phyloP scores from a whole-genome alignment of 2,113 vertebrate species.

The Myanophis thanlyinensis region DNA sequence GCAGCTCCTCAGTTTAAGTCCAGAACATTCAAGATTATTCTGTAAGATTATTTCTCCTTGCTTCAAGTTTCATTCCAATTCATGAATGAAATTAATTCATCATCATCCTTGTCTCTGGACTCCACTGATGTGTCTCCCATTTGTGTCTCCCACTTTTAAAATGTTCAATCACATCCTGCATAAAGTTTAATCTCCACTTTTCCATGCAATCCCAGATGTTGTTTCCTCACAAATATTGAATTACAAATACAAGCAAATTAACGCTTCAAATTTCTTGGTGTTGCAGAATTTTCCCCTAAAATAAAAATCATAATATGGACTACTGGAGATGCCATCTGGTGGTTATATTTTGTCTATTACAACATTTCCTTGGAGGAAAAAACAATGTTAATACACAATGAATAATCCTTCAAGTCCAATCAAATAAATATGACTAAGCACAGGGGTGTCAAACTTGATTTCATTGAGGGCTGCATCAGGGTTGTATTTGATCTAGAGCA shows the following conservation, averaged over 20 bases:
- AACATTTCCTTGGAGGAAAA: neutral
- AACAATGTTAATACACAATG: neutral
- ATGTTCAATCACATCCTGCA: neutral
- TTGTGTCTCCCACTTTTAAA: neutral
- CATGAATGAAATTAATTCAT: too few relatives aligned
- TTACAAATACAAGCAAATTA: neutral
- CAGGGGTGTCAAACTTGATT: too few relatives aligned
- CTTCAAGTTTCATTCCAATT: neutral
- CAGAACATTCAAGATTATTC: neutral
- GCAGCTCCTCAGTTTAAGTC: neutral
- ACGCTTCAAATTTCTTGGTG: neutral
- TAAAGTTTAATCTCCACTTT: neutral
- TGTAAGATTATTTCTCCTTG: neutral
- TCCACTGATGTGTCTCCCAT: neutral
- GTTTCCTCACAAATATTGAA: neutral
- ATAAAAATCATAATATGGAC: neutral
- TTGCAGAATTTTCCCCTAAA: neutral
- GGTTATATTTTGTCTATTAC: neutral
- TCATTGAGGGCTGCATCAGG: too few relatives aligned
- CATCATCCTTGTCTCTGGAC: neutral
- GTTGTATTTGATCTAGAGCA: too few relatives aligned
- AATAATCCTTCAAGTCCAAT: neutral
- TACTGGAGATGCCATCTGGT: slow-evolving; percentile 56
- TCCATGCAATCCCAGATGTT: neutral
- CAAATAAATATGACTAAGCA: neutral